These are phyloP conservation scores for Eretmocerus hayati DNA, from an alignment of 2,888 invertebrate species.

Conservation along the genomic window DNA sequence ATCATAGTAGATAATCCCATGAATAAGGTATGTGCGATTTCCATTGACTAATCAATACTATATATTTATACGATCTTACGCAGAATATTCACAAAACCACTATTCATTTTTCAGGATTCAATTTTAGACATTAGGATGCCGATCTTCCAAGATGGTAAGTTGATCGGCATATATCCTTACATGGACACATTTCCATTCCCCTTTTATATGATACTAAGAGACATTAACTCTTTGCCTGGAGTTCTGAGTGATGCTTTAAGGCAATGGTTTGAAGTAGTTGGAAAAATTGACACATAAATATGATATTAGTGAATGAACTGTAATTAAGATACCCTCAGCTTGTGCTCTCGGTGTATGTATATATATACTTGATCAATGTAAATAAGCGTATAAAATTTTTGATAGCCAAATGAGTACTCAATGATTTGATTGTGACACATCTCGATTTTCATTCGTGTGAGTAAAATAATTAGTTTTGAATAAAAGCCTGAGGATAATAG, in stretches of 20 bases:
- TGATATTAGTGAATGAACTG: not conserved
- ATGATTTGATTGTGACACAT: no score
- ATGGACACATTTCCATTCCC: conserved; percentile 97
- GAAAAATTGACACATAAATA: conserved; percentile 48
- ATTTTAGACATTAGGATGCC: conserved; percentile 84
- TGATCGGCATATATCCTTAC: conserved; percentile 68
- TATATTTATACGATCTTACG: no score
- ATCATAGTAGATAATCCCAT: conserved; percentile 91
- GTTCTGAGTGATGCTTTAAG: conserved; percentile 92
- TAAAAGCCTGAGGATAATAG: no score
- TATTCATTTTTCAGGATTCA: conserved; percentile 66
- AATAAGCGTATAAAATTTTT: conserved; percentile 21
- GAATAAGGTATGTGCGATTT: conserved; percentile 66
- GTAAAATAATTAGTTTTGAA: no score
- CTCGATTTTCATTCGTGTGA: not conserved
- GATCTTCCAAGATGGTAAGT: conserved; percentile 56
- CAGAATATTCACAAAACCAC: no score
- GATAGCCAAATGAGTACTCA: not conserved
- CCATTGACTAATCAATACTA: no score
- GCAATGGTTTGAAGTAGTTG: conserved; percentile 98
- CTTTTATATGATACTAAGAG: conserved; percentile 89
- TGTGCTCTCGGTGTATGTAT: conserved; percentile 8
- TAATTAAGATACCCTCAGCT: no score
- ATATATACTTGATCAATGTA: conserved; percentile 15
- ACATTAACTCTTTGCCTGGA: conserved; percentile 78